Evolutionary conservation across 2,113 vertebrate genomes (phyloP), one percentile per base, ranked within the genome.

Genomic region (Lepus timidus): DNA sequence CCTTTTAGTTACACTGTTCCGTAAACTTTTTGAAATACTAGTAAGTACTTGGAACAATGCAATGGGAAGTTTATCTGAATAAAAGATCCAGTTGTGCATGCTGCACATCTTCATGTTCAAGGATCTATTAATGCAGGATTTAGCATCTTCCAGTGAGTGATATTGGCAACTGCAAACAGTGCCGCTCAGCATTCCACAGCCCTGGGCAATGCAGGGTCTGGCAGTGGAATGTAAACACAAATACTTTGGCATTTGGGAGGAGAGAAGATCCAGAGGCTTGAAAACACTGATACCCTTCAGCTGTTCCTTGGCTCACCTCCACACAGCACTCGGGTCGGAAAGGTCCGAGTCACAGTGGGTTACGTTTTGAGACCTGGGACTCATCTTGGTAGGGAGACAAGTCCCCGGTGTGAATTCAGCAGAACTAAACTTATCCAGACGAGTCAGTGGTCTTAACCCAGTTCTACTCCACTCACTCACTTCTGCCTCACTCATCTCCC

Each of bases 111-210:
- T 92, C 17, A 31, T 39, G 62, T 85, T 44, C 17, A 27, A 80
- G 81, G 44, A 73, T 55, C 8, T 76, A 87, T 81, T 31, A 74
- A 39, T 74, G 8, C 0, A 4, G 71, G 51, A 58, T 68, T 88
- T 51, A 22, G 31, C 81, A 39, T 73, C n/a, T 49, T 95, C 44
- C 61, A 73, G 81, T 87, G 70, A 97, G 81, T 73, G 76, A 86
- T 9, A 8, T 2, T 68, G 68, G 74, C 52, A 80, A n/a, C 3
- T 61, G 16, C 25, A 75, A 94, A 93, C 36, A 58, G 71, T 58
- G 20, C 29, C 0, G 2, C 7, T 68, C 82, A 49, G 65, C 65
- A 89, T 20, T 89, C 76, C 64, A 55, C 5, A 4, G 10, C 36
- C 33, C 36, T 7, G 39, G 71, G 65, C 36, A 29, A 67, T 3